A percentile compares a stretch with the other conserved stretches of the same genome.
Conservation (phyloP, 2,797 vertebrate genomes). For the Nyctalus aviator region DNA sequence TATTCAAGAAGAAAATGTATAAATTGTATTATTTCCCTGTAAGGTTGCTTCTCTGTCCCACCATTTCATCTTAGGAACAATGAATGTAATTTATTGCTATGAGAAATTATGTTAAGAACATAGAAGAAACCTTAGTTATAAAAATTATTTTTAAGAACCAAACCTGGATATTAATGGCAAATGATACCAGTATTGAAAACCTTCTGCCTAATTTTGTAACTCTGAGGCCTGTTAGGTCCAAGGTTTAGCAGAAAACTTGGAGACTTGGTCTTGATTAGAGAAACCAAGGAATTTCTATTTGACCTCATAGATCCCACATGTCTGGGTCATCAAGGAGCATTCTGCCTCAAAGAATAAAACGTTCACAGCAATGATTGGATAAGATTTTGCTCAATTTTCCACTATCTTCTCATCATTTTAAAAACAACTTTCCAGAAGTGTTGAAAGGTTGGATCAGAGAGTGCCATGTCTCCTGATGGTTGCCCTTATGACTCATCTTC, state of each 20-base stretch:
- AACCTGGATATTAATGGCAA: background rate
- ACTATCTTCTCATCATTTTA: background rate
- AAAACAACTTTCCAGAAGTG: background rate
- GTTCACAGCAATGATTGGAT: background rate
- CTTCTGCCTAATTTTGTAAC: background rate
- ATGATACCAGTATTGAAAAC: background rate
- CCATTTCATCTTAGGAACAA: background rate
- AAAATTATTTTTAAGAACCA: slow-evolving; percentile 18
- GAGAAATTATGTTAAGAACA: slow-evolving; percentile 24
- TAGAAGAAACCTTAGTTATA: background rate
- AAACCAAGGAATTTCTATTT: background rate
- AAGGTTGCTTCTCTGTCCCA: background rate
- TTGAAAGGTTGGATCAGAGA: background rate
- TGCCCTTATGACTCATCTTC: background rate
- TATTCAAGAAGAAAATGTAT: slow-evolving; percentile 10
- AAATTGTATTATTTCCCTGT: background rate
- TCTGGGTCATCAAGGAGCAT: background rate
- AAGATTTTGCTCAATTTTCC: background rate
- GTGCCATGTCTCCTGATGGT: background rate
- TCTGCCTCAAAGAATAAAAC: background rate
- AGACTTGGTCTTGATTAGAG: background rate
- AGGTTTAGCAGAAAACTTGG: background rate
- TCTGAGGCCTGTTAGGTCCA: background rate
- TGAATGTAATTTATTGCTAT: background rate
- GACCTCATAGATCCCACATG: background rate